A percentile compares a stretch with the other conserved stretches of the same genome.
Conservation (phyloP, 2,888 invertebrate species). For the Auanema sp. region DNA sequence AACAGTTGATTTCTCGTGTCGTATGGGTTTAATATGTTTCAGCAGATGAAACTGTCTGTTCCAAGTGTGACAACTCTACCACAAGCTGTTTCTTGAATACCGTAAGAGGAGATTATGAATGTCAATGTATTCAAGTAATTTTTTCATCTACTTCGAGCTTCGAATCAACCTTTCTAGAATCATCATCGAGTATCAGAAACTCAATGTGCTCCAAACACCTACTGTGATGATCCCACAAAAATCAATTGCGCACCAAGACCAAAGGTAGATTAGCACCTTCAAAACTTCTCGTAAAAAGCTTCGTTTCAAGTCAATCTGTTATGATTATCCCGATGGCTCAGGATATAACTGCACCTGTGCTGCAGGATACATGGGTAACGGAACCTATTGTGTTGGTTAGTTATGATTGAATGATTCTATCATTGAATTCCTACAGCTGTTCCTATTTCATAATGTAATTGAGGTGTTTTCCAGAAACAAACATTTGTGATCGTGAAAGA, state of each 20-base stretch:
- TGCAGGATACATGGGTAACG: constrained; percentile 56
- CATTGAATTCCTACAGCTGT: not conserved
- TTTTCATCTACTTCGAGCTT: not conserved
- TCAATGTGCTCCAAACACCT: constrained; percentile 4
- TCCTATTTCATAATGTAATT: not conserved
- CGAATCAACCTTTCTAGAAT: constrained; percentile 3
- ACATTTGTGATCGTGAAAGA: constrained; percentile 4
- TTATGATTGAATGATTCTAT: constrained; percentile 1
- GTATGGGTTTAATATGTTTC: not conserved
- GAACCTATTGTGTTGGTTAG: constrained; percentile 48
- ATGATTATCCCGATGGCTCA: constrained; percentile 19
- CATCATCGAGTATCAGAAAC: not conserved
- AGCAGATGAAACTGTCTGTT: not conserved
- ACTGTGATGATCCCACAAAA: constrained; percentile 12
- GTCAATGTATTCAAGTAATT: not conserved
- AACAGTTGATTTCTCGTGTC: constrained; percentile 9
- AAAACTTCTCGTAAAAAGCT: not conserved
- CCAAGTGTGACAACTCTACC: constrained; percentile 1
- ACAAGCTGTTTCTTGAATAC: not conserved
- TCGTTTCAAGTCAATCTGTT: constrained; percentile 4
- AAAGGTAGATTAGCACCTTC: not conserved
- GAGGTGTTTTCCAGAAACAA: not conserved
- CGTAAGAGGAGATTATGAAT: not conserved
- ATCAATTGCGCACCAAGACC: constrained; percentile 13
- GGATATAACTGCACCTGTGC: constrained; percentile 52